These are phyloP conservation scores for Agrilus mali DNA, from an alignment of 2,888 invertebrate species.

Conservation along the genomic window DNA sequence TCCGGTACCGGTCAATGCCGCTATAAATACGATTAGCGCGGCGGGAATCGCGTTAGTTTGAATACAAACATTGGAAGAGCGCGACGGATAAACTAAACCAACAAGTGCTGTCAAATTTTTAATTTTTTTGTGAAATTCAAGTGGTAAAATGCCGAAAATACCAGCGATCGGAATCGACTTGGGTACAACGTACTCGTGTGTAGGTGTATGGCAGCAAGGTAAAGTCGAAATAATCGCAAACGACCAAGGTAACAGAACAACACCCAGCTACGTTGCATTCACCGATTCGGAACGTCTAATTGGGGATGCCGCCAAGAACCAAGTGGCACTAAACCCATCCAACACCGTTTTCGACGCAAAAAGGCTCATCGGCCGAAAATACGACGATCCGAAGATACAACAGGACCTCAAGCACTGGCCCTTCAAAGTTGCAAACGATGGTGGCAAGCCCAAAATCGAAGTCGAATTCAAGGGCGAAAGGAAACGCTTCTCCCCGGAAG, in stretches of 20 bases:
- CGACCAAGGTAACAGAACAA: slow-evolving; percentile 79
- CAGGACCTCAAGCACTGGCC: slow-evolving; percentile 77
- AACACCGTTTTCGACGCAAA: slow-evolving; percentile 64
- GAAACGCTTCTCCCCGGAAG: slow-evolving; percentile 55
- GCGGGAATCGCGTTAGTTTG: too few relatives aligned
- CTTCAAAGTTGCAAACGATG: slow-evolving; percentile 55
- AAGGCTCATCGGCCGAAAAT: slow-evolving; percentile 69
- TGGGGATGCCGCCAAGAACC: slow-evolving; percentile 80
- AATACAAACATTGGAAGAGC: too few relatives aligned
- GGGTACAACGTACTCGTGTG: slow-evolving; percentile 77
- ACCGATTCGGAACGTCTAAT: slow-evolving; percentile 73
- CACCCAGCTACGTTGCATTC: slow-evolving; percentile 79
- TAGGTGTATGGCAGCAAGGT: slow-evolving; percentile 68
- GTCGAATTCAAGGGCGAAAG: slow-evolving; percentile 51
- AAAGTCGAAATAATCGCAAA: slow-evolving; percentile 82
- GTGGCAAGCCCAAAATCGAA: slow-evolving; percentile 54
- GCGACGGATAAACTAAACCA: too few relatives aligned
- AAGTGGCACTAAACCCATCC: slow-evolving; percentile 59
- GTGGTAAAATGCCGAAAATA: slow-evolving; percentile 30
- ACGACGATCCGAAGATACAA: slow-evolving; percentile 61
- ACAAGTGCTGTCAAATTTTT: too few relatives aligned
- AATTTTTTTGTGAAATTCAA: too few relatives aligned
- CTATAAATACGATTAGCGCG: too few relatives aligned
- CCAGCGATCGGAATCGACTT: slow-evolving; percentile 71
- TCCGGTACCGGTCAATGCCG: too few relatives aligned